A percentile compares a stretch with the other conserved stretches of the same genome.
Evolutionary conservation across 92 coral and sea anemone species (phyloP).

Genomic region (Paramuricea clavata): DNA sequence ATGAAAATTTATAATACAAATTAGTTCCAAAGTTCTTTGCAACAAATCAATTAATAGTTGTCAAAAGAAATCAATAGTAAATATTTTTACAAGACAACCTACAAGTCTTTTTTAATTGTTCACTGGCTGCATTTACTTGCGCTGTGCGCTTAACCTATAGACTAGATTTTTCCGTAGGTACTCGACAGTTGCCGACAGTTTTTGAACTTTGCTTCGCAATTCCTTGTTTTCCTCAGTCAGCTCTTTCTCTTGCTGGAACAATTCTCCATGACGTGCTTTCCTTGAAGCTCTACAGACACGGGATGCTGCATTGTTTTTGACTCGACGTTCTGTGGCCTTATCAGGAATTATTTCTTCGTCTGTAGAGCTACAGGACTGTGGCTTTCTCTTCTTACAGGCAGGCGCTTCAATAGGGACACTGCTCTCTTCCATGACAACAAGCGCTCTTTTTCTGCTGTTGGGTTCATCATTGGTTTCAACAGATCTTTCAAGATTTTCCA

Average conservation of each 20-base stretch:
- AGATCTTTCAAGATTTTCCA: slow-evolving; percentile 15
- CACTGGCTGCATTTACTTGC: not conserved
- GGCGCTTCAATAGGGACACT: not conserved
- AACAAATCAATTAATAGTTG: not conserved
- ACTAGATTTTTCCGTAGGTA: slow-evolving; percentile 75
- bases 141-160: slow-evolving; percentile 70
- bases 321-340: slow-evolving; percentile 71
- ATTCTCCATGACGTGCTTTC: slow-evolving; percentile 74
- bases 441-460: not conserved
- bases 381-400: not conserved
- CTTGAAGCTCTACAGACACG: slow-evolving; percentile 84
- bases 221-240: slow-evolving; percentile 77
- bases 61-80: not conserved
- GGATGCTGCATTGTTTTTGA: slow-evolving; percentile 93
- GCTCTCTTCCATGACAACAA: not conserved
- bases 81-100: not conserved
- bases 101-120: not conserved
- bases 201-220: slow-evolving; percentile 64
- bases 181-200: slow-evolving; percentile 75
- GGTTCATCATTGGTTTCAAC: not conserved
- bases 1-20: not conserved
- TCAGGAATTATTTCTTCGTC: slow-evolving; percentile 44
- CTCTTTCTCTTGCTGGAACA: slow-evolving; percentile 80
- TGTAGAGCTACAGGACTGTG: not conserved
- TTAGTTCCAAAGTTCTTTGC: not conserved